Base-by-base conservation (phyloP, 2,888 invertebrate species). In the Acanthosepion lycidas region DNA sequence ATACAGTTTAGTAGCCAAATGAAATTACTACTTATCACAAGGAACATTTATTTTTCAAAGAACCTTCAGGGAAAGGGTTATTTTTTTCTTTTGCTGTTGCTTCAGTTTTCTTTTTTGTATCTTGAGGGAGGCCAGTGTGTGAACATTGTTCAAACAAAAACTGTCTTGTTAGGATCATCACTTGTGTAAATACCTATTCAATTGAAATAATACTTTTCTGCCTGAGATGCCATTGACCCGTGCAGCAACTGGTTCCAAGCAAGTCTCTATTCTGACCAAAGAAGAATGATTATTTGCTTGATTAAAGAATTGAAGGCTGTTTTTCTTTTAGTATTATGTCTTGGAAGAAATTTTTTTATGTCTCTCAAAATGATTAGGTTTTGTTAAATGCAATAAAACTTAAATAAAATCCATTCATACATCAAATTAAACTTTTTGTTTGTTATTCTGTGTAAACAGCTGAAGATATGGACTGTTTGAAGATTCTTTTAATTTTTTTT, bases 171-270 rank as follows among this genome's bases (percentile, higher is more conserved):
- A 78, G 78, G 78, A 33, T 78, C 78, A 78, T 78, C 78, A 78
- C n/a, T 78, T 78, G 78, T 78, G 78, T 78, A 78, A 78, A 78
- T 78, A 78, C n/a, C 78, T n/a, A 78, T 78, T 78, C n/a, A 78
- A 78, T 78, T 78, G n/a, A 78, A 78, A 78, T 33, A 78, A 78
- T 78, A 78, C 78, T 33, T 78, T 78, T 78, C 78, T 78, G 78
- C 78, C 78, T 78, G n/a, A 78, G n/a, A 78, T 78, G n/a, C n/a
- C 78, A 78, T 78, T 78, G 78, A 78, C 78, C 78, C n/a, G 15
- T 78, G 78, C 33, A 33, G n/a, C 12, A n/a, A 78, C 78, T 78
- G 78, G 78, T 78, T 78, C 78, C n/a, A 78, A 78, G 15, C 33
- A 33, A 78, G n/a, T n/a, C n/a, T 78, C n/a, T 78, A 5, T 78